phyloP scores from a whole-genome alignment of 2,113 vertebrate genomes.

The Dunckerocampus dactyliophorus region DNA sequence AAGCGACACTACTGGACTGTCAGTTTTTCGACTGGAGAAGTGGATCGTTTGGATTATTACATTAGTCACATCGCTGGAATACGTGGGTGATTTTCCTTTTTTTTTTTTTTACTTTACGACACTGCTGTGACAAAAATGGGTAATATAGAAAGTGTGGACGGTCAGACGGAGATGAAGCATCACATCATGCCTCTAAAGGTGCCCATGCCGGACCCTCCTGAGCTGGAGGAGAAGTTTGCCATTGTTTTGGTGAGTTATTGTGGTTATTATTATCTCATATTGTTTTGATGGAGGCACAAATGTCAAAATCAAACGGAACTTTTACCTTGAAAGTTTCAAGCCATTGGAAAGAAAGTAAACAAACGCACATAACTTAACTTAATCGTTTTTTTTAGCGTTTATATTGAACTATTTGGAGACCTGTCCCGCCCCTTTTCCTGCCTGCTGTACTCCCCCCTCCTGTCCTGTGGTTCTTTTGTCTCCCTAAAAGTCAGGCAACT shows the following conservation, averaged over 20 bases:
- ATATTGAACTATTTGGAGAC: slow-evolving; percentile 26
- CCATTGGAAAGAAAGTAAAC: neutral
- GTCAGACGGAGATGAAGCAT: slow-evolving; percentile 77
- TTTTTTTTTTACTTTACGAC: slow-evolving; percentile 21
- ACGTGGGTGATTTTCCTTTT: neutral
- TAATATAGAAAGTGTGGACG: slow-evolving; percentile 89
- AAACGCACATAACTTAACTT: neutral
- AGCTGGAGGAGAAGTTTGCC: slow-evolving; percentile 93
- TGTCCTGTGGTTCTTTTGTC: slow-evolving; percentile 69
- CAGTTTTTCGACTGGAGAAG: slow-evolving; percentile 24
- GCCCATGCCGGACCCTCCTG: slow-evolving; percentile 92
- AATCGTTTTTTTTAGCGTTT: slow-evolving; percentile 2
- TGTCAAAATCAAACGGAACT: neutral
- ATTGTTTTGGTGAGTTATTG: slow-evolving; percentile 86
- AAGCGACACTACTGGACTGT: slow-evolving; percentile 30
- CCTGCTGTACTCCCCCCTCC: slow-evolving; percentile 10
- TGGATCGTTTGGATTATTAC: slow-evolving; percentile 37
- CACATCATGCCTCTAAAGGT: slow-evolving; percentile 85
- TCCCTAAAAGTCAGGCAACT: slow-evolving; percentile 60
- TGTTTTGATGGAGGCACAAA: neutral
- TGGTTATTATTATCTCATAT: neutral
- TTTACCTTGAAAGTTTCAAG: neutral
- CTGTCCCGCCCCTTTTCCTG: slow-evolving; percentile 51
- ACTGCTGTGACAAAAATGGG: slow-evolving; percentile 73
- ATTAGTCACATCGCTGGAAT: slow-evolving; percentile 28